phyloP scores from a whole-genome alignment of 1,140 invertebrate species.

The Panulirus ornatus region DNA sequence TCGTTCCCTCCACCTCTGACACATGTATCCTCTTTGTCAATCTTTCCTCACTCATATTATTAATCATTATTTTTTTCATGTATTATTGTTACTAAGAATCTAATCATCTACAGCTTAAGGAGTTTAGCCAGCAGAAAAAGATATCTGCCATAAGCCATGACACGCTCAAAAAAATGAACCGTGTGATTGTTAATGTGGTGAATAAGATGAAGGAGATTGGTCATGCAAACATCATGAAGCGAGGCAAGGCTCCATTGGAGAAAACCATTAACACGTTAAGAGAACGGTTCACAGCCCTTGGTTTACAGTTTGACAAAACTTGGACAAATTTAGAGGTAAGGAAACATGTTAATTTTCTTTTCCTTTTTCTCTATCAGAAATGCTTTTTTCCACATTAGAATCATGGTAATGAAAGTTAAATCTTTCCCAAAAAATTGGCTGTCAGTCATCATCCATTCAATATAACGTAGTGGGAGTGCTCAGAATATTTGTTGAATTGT shows the following conservation, averaged over 20 bases:
- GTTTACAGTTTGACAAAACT: slow-evolving; percentile 68
- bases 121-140: slow-evolving; percentile 50
- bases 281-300: slow-evolving; percentile 59
- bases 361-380: background rate
- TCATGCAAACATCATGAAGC: slow-evolving; percentile 56
- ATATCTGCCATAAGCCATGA: slow-evolving; percentile 52
- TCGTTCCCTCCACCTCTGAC: too few relatives aligned
- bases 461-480: too few relatives aligned
- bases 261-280: slow-evolving; percentile 61
- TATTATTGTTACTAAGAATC: too few relatives aligned
- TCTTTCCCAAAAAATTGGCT: too few relatives aligned
- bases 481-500: too few relatives aligned
- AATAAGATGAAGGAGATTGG: slow-evolving; percentile 72
- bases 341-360: background rate
- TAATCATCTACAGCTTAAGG: slow-evolving; percentile 55
- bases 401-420: too few relatives aligned
- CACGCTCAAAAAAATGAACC: slow-evolving; percentile 69
- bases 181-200: slow-evolving; percentile 72
- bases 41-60: too few relatives aligned
- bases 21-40: too few relatives aligned
- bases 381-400: too few relatives aligned
- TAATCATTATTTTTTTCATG: too few relatives aligned
- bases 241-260: slow-evolving; percentile 64
- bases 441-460: too few relatives aligned
- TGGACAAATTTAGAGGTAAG: slow-evolving; percentile 73